Base-by-base conservation (phyloP, 2,113 vertebrate species). In the Vombatus ursinus region DNA sequence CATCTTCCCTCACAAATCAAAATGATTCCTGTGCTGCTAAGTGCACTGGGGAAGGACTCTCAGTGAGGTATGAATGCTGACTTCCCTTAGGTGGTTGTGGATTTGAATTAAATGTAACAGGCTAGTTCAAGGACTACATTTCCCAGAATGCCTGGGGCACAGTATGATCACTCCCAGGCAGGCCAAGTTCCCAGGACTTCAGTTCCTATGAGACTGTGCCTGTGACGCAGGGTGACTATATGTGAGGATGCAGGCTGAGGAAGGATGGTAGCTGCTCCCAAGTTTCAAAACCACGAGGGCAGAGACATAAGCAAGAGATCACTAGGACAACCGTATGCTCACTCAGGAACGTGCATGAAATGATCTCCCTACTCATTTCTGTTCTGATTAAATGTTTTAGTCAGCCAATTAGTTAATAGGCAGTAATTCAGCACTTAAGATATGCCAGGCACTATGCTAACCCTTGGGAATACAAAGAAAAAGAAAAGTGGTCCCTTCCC, bases 1-100 rank as follows among this genome's bases (percentile, higher is more conserved):
- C 89, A 93, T 50, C 93, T 94, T 14, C 92, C n/a, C 52, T 90
- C 92, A 94, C 92, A 52, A 44, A 93, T 44, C 90, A 49, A 50
- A 57, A n/a, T 91, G 19, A n/a, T 49, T 90, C 50, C 57, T 48
- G 89, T 50, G 52, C 22, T 91, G 14, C 19, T 44, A 94, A 23
- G 3, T 90, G 49, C 54, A 25, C 47, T 54, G 3, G 16, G 49
- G 54, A 53, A 97, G 92, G 89, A 96, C 90, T 89, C 26, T 89
- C 1, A 57, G 92, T 37, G 12, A 91, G 49, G 49, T 23, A 52
- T 57, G 77, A 92, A 10, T n/a, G 61, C n/a, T 92, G 31, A 23
- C 52, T 90, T 10, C 2, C 49, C 93, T 91, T 25, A 77, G 50
- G 93, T 52, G 26, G 52, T 51, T 61, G 5, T 94, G 10, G n/a